Evolutionary conservation across 2,888 invertebrate genomes (phyloP), one percentile per base, ranked within the genome.

Genomic region (Arctia plantaginis): DNA sequence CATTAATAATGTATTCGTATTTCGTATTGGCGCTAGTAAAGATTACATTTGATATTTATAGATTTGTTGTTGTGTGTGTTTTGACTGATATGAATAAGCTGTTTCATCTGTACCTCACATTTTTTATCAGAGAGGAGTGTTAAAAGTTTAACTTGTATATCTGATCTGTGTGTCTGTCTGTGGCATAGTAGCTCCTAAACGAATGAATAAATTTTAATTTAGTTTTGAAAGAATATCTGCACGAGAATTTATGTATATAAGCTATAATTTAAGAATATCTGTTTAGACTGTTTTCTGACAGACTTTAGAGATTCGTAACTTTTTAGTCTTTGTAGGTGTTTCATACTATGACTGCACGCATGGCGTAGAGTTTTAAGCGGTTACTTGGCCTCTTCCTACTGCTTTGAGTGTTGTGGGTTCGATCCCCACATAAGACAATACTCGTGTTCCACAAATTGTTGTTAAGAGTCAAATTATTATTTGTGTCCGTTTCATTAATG

Each of bases 1-100:
- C 80, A 84, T 84, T 83, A 80, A 84, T 84, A 81, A 82, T 81
- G 77, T 74, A 73, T 66, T 59, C 66, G 47, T 62, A 69, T 47
- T 47, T 67, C 33, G 67, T 47, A 47, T 72, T 51, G 66, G 47
- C 41, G 30, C 18, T 47, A 62, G n/a, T 73, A 41, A 65, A 73
- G 20, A 51, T 41, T 64, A 33, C 64, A 27, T 33, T 13, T 44
- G 51, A 68, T n/a, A 68, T 62, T 30, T 62, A 30, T 30, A 8
- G 8, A 30, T 62, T 51, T 51, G 27, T 51, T 55, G 51, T 55
- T 55, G n/a, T 13, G 67, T 20, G 72, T 77, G 41, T 64, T 71
- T 27, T 67, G 64, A 18, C 30, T 13, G 35, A 3, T 35, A 23
- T 66, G 13, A 30, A 62, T 30, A 30, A 20, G 18, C 20, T 47